A percentile compares a stretch with the other conserved stretches of the same genome.
Evolutionary conservation across 2,113 vertebrate genomes (phyloP).

Genomic region (Syngnathus typhle): DNA sequence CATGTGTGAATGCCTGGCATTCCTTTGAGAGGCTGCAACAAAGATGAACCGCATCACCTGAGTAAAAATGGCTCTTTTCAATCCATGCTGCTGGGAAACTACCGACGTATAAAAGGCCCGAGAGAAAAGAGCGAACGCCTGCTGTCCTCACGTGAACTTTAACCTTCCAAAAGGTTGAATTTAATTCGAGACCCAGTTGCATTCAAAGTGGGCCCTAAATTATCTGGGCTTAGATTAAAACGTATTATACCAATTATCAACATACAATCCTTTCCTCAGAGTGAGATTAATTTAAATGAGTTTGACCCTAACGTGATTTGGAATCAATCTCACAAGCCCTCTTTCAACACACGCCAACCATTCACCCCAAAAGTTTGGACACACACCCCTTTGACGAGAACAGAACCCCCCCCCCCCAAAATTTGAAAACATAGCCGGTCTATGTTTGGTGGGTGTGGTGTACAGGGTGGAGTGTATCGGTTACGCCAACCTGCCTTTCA

Average conservation of each 20-base stretch:
- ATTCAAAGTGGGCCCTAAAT: neutral
- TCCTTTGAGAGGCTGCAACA: constrained; percentile 69
- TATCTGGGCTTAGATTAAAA: constrained; percentile 20
- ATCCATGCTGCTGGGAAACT: constrained; percentile 31
- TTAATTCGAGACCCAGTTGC: constrained; percentile 1
- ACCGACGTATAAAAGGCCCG: constrained; percentile 1
- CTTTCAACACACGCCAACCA: constrained; percentile 48
- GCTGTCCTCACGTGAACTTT: constrained; percentile 48
- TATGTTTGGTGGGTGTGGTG: constrained; percentile 60
- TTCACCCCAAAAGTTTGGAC: constrained; percentile 23
- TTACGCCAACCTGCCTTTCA: constrained; percentile 56
- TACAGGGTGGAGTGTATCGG: constrained; percentile 44
- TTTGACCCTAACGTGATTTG: constrained; percentile 38
- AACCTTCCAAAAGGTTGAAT: constrained; percentile 41
- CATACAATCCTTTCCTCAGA: constrained; percentile 27
- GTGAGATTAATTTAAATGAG: constrained; percentile 35
- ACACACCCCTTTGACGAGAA: constrained; percentile 40
- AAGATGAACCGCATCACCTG: constrained; percentile 61
- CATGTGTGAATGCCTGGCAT: constrained; percentile 65
- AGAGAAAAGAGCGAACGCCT: constrained; percentile 27
- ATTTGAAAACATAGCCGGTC: constrained; percentile 47
- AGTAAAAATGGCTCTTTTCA: constrained; percentile 49
- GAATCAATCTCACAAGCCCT: constrained; percentile 47
- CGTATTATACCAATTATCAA: neutral
- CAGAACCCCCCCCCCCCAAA: constrained; percentile 43